Percentiles rank a stretch among this genome's conserved stretches.
Conservation (phyloP, 2,888 invertebrate genomes). For the Temnothorax ravouxi region DNA sequence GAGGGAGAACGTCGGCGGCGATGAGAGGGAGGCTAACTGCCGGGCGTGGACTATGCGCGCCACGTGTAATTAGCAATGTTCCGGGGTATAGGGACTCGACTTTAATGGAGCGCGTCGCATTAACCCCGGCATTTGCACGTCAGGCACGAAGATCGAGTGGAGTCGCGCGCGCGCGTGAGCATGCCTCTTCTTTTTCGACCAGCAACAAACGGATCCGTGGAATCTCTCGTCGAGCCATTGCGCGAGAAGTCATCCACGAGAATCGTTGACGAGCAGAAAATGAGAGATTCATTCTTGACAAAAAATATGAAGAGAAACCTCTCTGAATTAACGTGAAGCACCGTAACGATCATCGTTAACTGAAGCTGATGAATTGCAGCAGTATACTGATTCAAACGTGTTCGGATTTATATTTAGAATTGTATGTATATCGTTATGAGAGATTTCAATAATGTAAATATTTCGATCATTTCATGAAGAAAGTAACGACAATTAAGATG, state of each 20-base stretch:
- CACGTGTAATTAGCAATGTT: slow-evolving; percentile 79
- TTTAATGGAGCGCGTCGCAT: slow-evolving; percentile 81
- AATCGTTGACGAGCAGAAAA: background rate
- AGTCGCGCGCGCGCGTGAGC: slow-evolving; percentile 66
- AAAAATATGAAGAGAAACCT: background rate
- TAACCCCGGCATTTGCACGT: slow-evolving; percentile 79
- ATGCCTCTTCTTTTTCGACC: slow-evolving; percentile 66
- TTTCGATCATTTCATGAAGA: background rate
- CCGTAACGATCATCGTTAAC: background rate
- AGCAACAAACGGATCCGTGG: slow-evolving; percentile 68
- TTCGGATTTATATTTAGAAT: background rate
- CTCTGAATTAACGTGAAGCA: background rate
- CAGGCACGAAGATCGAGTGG: slow-evolving; percentile 79
- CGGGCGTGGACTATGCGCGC: slow-evolving; percentile 71
- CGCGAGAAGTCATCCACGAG: slow-evolving; percentile 21
- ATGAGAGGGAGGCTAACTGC: slow-evolving; percentile 54
- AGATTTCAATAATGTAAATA: background rate
- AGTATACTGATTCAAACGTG: background rate
- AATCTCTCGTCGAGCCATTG: slow-evolving; percentile 47
- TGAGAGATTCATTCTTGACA: background rate
- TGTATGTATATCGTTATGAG: background rate
- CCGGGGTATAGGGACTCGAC: slow-evolving; percentile 77
- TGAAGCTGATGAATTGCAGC: background rate
- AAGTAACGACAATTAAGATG: background rate
- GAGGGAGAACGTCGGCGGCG: slow-evolving; percentile 13